Evolutionary conservation across 2,888 invertebrate species (phyloP), one percentile per base, ranked within the genome.

Genomic region (Bellardia bayeri): DNA sequence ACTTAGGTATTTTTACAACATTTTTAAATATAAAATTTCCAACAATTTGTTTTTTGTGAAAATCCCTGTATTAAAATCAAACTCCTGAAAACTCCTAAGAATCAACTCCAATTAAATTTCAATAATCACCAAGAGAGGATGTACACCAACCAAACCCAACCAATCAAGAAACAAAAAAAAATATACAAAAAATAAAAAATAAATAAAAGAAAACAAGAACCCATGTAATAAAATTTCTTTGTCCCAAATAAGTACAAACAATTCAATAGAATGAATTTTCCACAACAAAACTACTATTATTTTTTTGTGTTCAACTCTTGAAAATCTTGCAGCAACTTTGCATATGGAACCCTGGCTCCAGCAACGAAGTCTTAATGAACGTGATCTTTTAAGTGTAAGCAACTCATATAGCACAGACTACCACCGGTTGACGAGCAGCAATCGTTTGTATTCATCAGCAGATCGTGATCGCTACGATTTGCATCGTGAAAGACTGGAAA

Each of bases 321-420:
- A 82, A 84, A 85, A 80, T 88, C 71, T 88, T 84, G 82, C 91
- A 92, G 90, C 92, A 90, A 84, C 76, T 61, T 82, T 87, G 30
- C 87, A 88, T 86, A 85, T 68, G 30, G 93, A 93, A 72, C 92
- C 92, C 63, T 93, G 93, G 93, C 92, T 91, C 66, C 92, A 92
- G 86, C 92, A 92, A 87, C 91, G 92, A 84, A 93, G 92, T 85
- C 92, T 93, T 74, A 93, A 92, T 84, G 93, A 93, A 85, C 93
- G 93, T 72, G 92, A 92, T 86, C 90, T 92, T 37, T 86, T 93
- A 54, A 91, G 91, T 42, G 91, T 90, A 16, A 91, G 90, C 71
- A 90, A 90, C 16, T 90, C 91, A 5, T 91, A 91, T 82, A 76
- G 80, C 13, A 64, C 87, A 37, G 92, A 93, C 75, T 92, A 89